Evolutionary conservation across 2,113 vertebrate genomes (phyloP).

Genomic region (Alligator sinensis): DNA sequence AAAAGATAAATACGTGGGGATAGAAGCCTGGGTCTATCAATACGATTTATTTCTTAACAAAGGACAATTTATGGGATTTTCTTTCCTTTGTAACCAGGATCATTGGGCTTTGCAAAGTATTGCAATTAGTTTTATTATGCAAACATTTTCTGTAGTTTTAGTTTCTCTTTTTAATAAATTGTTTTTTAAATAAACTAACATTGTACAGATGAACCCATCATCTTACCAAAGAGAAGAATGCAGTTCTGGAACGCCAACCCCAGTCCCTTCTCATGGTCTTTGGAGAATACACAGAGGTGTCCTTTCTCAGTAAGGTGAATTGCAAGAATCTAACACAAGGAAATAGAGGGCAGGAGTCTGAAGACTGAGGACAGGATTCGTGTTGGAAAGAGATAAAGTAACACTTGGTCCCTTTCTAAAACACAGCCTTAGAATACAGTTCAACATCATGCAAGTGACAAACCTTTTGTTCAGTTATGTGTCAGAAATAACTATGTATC

Average conservation of each 20-base stretch:
- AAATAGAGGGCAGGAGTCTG: neutral
- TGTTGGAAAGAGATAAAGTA: neutral
- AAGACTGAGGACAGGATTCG: too few species aligned
- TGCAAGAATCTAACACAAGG: neutral
- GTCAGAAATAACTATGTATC: conserved; percentile 17
- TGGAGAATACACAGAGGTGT: neutral
- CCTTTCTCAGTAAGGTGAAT: neutral
- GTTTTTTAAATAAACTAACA: neutral
- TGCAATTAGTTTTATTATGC: neutral
- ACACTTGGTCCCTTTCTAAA: neutral
- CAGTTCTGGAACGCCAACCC: neutral
- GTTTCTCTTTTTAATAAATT: neutral
- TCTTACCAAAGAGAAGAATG: neutral
- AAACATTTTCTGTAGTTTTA: neutral
- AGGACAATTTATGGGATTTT: neutral
- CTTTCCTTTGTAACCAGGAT: neutral
- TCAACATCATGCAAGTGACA: conserved; percentile 7
- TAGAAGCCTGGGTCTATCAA: neutral
- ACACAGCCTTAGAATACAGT: conserved; percentile 1
- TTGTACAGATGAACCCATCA: neutral
- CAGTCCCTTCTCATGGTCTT: neutral
- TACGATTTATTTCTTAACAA: neutral
- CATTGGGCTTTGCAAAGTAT: neutral
- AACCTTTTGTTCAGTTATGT: neutral
- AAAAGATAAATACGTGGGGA: neutral